These are phyloP conservation scores for Ormyrus pomaceus DNA, from an alignment of 2,888 invertebrate genomes.

Conservation along the genomic window DNA sequence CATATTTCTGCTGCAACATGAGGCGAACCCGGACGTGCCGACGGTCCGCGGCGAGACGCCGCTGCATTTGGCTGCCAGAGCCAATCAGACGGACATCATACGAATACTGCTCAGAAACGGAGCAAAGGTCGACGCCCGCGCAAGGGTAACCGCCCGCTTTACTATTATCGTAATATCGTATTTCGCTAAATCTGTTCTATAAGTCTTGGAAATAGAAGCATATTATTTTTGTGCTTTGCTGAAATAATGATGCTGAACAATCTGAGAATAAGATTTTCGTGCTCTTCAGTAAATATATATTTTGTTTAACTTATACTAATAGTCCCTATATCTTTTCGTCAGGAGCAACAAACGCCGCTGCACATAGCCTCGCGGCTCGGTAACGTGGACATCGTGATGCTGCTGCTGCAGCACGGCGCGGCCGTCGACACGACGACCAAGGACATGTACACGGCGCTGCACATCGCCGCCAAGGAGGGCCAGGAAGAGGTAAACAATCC, in stretches of 20 bases:
- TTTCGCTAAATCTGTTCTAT: not conserved
- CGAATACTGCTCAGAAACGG: conserved; percentile 95
- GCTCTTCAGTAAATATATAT: not conserved
- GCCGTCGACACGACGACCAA: conserved; percentile 92
- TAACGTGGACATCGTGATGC: conserved; percentile 96
- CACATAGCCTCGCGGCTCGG: conserved; percentile 97
- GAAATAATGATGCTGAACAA: not conserved
- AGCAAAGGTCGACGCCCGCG: conserved; percentile 87
- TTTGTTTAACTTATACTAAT: not conserved
- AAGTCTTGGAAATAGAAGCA: not conserved
- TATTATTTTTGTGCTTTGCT: not conserved
- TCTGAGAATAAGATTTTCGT: not conserved
- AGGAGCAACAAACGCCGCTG: conserved; percentile 96
- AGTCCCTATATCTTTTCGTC: conserved; percentile 34
- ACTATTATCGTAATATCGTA: not conserved
- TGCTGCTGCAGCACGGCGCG: conserved; percentile 96
- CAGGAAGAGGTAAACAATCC: conserved; percentile 74
- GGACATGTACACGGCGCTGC: conserved; percentile 96
- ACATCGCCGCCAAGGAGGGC: conserved; percentile 98
- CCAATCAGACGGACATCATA: conserved; percentile 98
- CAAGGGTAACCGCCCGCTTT: conserved; percentile 77
- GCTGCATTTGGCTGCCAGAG: conserved; percentile 95
- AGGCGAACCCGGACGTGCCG: conserved; percentile 94
- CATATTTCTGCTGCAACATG: conserved; percentile 94
- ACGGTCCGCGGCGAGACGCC: conserved; percentile 98